Evolutionary conservation across 53 echinoderm and acorn worm genomes (phyloP), one percentile per base, ranked within the genome.

Genomic region (Luidia sarsii): DNA sequence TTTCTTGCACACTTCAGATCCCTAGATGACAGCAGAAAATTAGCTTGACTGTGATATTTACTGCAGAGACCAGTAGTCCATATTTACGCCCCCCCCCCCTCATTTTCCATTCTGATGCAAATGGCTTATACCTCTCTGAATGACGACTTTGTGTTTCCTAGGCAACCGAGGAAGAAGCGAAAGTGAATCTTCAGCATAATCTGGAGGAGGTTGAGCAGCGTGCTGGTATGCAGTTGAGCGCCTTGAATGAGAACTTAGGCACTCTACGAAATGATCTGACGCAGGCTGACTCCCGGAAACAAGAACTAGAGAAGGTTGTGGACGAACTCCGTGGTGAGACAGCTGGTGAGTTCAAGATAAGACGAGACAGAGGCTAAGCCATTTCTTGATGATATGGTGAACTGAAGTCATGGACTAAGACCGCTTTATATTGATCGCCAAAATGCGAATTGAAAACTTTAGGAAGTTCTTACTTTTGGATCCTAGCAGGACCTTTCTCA

Each of bases 231-330:
- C 97, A 97, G 67, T 80, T 97, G 3, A 70, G 88, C 36, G 97
- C 97, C 21, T 89, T 97, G 71, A 97, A 91, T 80, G 91, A 93
- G 63, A 97, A 97, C 87, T 85, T 97, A 28, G 83, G 86, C 15
- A 91, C 91, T 0, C 49, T 97, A 35, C 82, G 97, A 7, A 86
- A 81, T 33, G 93, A 97, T 48, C 69, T 97, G 38, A 51, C 88
- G 18, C 88, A 90, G 66, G 82, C 93, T 48, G 97, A 97, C 48
- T 81, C 66, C 2, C 83, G 93, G 33, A 37, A 59, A 59, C 83
- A 86, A 39, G 97, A 97, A 29, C 81, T 92, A 28, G 97, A 97
- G 87, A 89, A 80, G 59, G 71, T 75, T 4, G 86, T 86, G 19
- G 91, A 97, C 52, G 86, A 97, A 66, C 64, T 97, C 15, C 83